Base-by-base conservation (phyloP, 2,797 vertebrate species). In the Lerista edwardsae region DNA sequence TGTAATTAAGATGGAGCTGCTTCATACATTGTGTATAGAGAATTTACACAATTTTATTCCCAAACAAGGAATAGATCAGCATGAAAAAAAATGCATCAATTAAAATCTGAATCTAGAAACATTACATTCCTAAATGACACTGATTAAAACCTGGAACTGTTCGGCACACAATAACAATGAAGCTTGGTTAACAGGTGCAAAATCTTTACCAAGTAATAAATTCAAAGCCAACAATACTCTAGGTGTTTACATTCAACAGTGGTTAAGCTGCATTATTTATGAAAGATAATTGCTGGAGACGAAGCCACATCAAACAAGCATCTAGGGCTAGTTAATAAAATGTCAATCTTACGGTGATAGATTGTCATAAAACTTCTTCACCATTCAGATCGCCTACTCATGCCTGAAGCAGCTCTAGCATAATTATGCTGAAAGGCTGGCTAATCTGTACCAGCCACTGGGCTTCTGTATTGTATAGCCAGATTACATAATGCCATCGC, bases 361-460 rank as follows among this genome's bases (percentile, higher is more conserved):
- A 87, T 91, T 80, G 89, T 91, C 64, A 82, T 86, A 88, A 91
- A 90, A 87, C 79, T 80, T 89, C 64, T 87, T 78, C 31, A 86
- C 10, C 0, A 0, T 82, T 92, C 72, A 64, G 76, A 80, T 85
- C 74, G 64, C 4, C 15, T 34, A 86, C 64, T 91, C 36, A 89
- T 61, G 76, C 80, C 31, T 75, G 12, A 86, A 65, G 74, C 21
- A 80, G 47, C 3, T 88, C 25, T 83, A 86, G 34, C 29, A 79
- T 82, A 91, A 88, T 83, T 79, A 84, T 36, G 19, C 64, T 23
- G 6, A 92, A 87, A 15, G 65, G 2, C 19, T 86, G 51, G 41
- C 85, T 83, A 82, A 88, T 84, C 36, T 88, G 5, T 80, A 10
- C 44, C 57, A 83, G 39, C 36, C 80, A 31, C 41, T 78, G 23